Percentiles rank a stretch among this genome's conserved stretches.
phyloP scores from a whole-genome alignment of 2,888 invertebrate species.

The Cryptus armator region DNA sequence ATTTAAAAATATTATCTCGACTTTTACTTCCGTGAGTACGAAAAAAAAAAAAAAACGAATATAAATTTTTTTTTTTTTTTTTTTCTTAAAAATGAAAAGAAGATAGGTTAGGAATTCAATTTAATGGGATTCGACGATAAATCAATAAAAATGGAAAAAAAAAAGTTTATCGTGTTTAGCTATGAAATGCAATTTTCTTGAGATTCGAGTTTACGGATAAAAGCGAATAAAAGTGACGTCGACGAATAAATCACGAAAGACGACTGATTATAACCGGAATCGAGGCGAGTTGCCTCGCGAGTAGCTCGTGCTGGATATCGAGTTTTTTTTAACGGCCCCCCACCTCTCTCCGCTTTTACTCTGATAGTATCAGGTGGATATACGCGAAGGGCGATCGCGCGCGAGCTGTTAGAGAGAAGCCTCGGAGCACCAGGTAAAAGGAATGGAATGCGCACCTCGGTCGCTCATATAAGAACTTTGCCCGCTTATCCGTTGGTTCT shows the following conservation, averaged over 20 bases:
- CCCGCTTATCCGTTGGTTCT: conserved; percentile 64
- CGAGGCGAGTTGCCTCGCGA: conserved; percentile 41
- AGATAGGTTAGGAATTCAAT: neutral
- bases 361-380: conserved; percentile 67
- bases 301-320: conserved; percentile 57
- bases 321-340: conserved; percentile 26
- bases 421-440: conserved; percentile 54
- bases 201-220: conserved; percentile 11
- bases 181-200: conserved; percentile 23
- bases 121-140: neutral
- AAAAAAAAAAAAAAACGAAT: too few species aligned
- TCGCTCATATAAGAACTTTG: conserved; percentile 64
- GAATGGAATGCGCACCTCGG: conserved; percentile 66
- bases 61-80: neutral
- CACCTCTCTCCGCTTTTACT: conserved; percentile 19
- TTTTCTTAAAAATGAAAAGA: neutral
- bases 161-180: neutral
- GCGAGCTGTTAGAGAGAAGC: conserved; percentile 42
- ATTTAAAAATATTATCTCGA: neutral
- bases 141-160: neutral
- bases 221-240: conserved; percentile 19
- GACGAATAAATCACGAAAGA: conserved; percentile 67
- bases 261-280: conserved; percentile 61
- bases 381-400: conserved; percentile 55
- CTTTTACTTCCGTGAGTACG: too few species aligned